Base-by-base conservation (phyloP, 1,140 invertebrate genomes). In the Leptopilina boulardi region DNA sequence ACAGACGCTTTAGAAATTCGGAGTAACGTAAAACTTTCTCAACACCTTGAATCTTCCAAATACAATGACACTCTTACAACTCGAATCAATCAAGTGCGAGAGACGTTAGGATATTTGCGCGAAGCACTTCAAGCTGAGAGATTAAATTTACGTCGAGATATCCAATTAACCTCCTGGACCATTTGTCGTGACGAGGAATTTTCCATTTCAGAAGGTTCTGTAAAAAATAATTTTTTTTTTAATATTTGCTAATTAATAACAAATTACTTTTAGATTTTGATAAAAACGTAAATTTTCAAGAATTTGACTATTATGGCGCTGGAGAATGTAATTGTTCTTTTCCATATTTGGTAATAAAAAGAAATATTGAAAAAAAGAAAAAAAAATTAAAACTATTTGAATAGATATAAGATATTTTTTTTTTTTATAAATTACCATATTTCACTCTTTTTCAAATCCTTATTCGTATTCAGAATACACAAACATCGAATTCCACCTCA, bases 101-200 rank as follows among this genome's bases (percentile, higher is more conserved):
- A 23, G 0, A 47, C 70, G 3, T 42, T 83, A 0, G 4, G 47
- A 4, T 18, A 84, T 21, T 9, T 84, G 1, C 77, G 75, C 10
- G 2, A 23, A 21, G 75, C 78, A 15, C 30, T 81, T 9, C 72
- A 70, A 18, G 19, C 23, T 0, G 82, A 83, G 44, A 84, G 66
- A n/a, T 41, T 56, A 19, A 79, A 81, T 77, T 41, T 83, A 13
- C 66, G 19, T 23, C 51, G 54, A 18, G 76, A 84, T 71, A 73
- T 80, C 11, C 19, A 83, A 15, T 15, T 26, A 30, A 81, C 66
- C 9, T 71, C 30, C 0, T 71, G 38, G 11, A 5, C 21, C 1
- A 19, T 19, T 30, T 59, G 9, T 10, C 56, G 23, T 13, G 10
- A 10, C 11, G 23, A 59, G 56, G 8, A 11, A 5, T 21, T 26